A percentile compares a stretch with the other conserved stretches of the same genome.
These are phyloP conservation scores for Seriola dumerili DNA, from an alignment of 2,113 vertebrate species.

Conservation along the genomic window DNA sequence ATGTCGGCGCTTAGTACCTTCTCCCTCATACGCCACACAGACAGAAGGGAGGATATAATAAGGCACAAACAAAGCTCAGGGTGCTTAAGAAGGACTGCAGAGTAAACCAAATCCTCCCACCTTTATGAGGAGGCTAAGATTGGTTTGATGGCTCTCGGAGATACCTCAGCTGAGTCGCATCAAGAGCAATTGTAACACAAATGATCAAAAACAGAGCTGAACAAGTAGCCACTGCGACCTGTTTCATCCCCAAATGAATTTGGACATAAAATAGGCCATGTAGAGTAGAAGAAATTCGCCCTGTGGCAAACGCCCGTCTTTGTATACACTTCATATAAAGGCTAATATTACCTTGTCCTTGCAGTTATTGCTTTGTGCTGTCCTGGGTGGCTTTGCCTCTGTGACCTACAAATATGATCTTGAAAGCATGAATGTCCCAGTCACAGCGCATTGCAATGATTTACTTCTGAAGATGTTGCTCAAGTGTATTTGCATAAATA, in stretches of 20 bases:
- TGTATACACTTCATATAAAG: conserved; percentile 43
- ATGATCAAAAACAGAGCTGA: conserved; percentile 26
- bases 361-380: conserved; percentile 47
- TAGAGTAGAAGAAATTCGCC: conserved; percentile 31
- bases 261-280: conserved; percentile 55
- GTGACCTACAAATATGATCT: conserved; percentile 26
- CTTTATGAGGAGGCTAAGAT: conserved; percentile 22
- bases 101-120: conserved; percentile 41
- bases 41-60: conserved; percentile 40
- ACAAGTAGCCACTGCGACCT: conserved; percentile 29
- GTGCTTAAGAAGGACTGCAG: conserved; percentile 42
- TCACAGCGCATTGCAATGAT: neutral
- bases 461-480: neutral
- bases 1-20: neutral
- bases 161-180: conserved; percentile 35
- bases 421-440: neutral
- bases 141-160: conserved; percentile 35
- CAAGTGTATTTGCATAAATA: neutral
- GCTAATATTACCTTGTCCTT: conserved; percentile 54
- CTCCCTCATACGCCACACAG: neutral
- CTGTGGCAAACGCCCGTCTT: conserved; percentile 41
- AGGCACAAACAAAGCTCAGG: conserved; percentile 29
- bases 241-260: conserved; percentile 45
- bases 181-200: conserved; percentile 27
- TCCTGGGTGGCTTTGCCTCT: conserved; percentile 21